Evolutionary conservation across 2,888 invertebrate genomes (phyloP), one percentile per base, ranked within the genome.

Genomic region (Nasonia oneida): DNA sequence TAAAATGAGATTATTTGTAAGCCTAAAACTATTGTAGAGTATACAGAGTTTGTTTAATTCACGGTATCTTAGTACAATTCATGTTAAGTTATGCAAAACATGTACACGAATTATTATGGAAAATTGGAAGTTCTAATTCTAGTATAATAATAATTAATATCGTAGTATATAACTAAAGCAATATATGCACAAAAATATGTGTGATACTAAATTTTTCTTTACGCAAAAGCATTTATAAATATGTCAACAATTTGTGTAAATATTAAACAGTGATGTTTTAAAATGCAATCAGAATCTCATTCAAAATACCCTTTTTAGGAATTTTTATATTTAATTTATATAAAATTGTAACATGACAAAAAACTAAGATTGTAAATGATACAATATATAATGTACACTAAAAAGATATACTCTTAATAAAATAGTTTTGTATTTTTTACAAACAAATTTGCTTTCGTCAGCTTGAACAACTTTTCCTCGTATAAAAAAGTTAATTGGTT

Each of bases 401-500:
- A 84, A 77, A 83, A 78, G 57, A 71, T 81, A 79, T 33, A 74
- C 10, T 71, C 53, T 78, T 78, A 83, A 83, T 73, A 84, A 84
- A 75, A 84, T 80, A 84, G 42, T 78, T 78, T 78, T 47, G 39
- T 61, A 83, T 74, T 84, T 84, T 84, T 75, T 79, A 84, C 50
- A 75, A 84, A 84, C 39, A 73, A 84, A 79, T 73, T 33, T 77
- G 29, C 39, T 39, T 78, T 83, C 23, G 39, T 83, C 57, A 77
- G 67, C 57, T 75, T 50, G 10, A 64, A 71, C 61, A 29, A 42
- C 47, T 61, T 61, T 74, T 47, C 23, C 53, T 70, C 70, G 57
- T 78, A 83, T 83, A 67, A 76, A 76, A 83, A 74, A 74, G 74
- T 74, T 79, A 79, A 70, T 79, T 81, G 42, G 39, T 81, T 81